Evolutionary conservation across 1,140 invertebrate genomes (phyloP).

Genomic region (Doryteuthis pealeii): DNA sequence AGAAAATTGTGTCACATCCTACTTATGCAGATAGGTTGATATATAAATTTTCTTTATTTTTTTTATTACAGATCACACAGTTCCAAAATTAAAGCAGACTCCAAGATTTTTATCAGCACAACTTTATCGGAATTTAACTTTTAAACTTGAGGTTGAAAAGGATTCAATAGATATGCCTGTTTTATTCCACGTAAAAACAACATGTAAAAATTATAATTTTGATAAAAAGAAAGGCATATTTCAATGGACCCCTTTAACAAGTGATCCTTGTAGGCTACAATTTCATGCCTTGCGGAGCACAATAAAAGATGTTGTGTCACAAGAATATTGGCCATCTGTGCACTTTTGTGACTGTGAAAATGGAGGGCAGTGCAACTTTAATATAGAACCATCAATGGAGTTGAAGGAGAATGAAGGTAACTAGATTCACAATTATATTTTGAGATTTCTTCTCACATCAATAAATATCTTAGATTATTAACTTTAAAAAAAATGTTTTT

Average conservation of each 20-base stretch:
- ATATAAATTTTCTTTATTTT: not conserved
- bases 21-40: no score
- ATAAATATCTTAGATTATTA: no score
- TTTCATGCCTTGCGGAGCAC: not conserved
- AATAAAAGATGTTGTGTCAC: not conserved
- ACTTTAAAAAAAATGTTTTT: no score
- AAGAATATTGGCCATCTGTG: not conserved
- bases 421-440: no score
- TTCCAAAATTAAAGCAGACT: slow-evolving; percentile 1
- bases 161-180: not conserved
- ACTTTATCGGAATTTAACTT: slow-evolving; percentile 2
- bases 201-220: slow-evolving; percentile 1
- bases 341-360: slow-evolving; percentile 4
- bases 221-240: slow-evolving; percentile 1
- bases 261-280: not conserved
- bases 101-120: not conserved
- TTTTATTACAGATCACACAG: not conserved
- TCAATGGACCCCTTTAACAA: not conserved
- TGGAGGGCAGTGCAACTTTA: not conserved
- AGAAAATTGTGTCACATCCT: no score
- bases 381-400: not conserved
- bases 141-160: slow-evolving; percentile 4
- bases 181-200: not conserved
- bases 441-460: no score
- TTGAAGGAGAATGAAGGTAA: not conserved